phyloP scores from a whole-genome alignment of 2,888 invertebrate genomes.

The Apotomis turbidana region DNA sequence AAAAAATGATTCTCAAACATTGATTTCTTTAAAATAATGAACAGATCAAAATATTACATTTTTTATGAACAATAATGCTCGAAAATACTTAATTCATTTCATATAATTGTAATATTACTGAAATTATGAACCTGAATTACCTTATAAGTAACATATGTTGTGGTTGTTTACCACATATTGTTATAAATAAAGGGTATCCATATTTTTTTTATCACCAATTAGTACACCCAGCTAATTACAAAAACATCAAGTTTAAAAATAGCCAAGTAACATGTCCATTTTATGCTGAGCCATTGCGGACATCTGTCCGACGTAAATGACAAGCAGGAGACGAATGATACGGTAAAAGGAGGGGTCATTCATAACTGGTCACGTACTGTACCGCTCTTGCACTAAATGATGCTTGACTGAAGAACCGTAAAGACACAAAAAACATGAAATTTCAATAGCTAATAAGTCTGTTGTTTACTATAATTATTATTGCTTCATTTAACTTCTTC shows the following conservation, averaged over 20 bases:
- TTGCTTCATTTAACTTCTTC: conserved; percentile 49
- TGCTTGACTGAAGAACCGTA: conserved; percentile 56
- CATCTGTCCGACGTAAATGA: conserved; percentile 26
- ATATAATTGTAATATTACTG: too few relatives aligned
- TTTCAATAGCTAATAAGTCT: conserved; percentile 53
- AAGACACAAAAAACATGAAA: conserved; percentile 48
- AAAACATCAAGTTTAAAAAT: conserved; percentile 53
- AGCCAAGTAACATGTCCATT: conserved; percentile 47
- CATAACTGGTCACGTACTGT: conserved; percentile 48
- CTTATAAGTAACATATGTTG: not conserved
- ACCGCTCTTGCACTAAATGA: conserved; percentile 58
- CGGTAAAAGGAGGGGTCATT: conserved; percentile 44
- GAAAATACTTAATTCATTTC: too few relatives aligned
- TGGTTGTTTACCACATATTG: not conserved
- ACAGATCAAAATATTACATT: too few relatives aligned
- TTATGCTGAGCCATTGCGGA: conserved; percentile 45
- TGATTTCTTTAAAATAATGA: too few relatives aligned
- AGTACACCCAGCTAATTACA: conserved; percentile 54
- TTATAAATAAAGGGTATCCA: conserved; percentile 16
- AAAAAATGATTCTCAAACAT: too few relatives aligned
- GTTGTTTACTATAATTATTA: conserved; percentile 54
- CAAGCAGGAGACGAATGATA: conserved; percentile 8
- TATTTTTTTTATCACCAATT: conserved; percentile 44
- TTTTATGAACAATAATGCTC: too few relatives aligned
- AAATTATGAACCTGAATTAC: not conserved